Percentiles rank a stretch among this genome's conserved stretches.
Conservation (phyloP, 2,113 vertebrate species). For the Saccopteryx leptura region DNA sequence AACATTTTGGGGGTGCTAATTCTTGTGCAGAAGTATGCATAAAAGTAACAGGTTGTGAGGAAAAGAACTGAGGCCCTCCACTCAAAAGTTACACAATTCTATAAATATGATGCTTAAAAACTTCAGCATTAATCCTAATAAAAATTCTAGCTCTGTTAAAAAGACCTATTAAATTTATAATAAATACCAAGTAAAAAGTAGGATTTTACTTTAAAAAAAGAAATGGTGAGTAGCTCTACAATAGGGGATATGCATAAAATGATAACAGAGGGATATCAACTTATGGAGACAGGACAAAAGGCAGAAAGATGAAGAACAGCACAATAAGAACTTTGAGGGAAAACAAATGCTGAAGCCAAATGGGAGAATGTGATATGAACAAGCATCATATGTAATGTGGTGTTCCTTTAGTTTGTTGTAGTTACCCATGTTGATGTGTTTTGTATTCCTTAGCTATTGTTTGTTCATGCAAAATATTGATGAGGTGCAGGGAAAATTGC, state of each 20-base stretch:
- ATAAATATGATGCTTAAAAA: background rate
- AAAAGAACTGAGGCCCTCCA: constrained; percentile 4
- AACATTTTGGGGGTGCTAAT: background rate
- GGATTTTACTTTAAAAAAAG: constrained; percentile 41
- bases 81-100: constrained; percentile 4
- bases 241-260: background rate
- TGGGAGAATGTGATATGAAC: background rate
- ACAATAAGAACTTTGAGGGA: background rate
- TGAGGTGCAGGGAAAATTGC: background rate
- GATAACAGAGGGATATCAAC: background rate
- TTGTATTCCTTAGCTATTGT: background rate
- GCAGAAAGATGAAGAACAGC: background rate
- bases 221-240: constrained; percentile 30
- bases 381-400: background rate
- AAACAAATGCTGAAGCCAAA: background rate
- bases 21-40: constrained; percentile 15
- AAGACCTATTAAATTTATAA: constrained; percentile 42
- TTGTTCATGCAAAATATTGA: background rate
- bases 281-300: background rate
- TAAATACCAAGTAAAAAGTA: constrained; percentile 57
- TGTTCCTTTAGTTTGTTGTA: background rate
- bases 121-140: background rate
- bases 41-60: constrained; percentile 17
- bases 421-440: background rate
- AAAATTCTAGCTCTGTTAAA: constrained; percentile 48